phyloP scores from a whole-genome alignment of 2,797 vertebrate species.

The Aphelocoma californica region DNA sequence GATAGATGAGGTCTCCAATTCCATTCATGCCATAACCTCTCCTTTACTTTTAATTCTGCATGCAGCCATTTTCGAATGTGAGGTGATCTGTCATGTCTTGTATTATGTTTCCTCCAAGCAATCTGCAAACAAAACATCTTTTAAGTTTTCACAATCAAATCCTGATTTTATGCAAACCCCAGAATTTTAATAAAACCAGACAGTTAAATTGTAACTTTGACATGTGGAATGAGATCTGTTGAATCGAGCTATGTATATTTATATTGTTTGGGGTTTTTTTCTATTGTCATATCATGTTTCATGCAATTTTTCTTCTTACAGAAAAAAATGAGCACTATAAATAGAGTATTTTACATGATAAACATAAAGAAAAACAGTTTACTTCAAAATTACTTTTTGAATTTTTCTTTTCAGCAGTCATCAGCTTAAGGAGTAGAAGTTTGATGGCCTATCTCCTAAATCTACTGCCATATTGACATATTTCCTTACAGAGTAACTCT shows the following conservation, averaged over 20 bases:
- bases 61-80: not conserved
- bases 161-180: not conserved
- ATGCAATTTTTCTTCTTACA: not conserved
- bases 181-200: not conserved
- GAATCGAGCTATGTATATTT: not conserved
- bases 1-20: not conserved
- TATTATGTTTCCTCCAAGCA: not conserved
- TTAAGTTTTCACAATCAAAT: not conserved
- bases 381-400: not conserved
- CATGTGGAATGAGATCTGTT: not conserved
- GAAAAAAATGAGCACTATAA: fast-evolving
- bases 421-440: not conserved
- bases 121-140: not conserved
- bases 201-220: not conserved
- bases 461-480: not conserved
- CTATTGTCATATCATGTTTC: not conserved
- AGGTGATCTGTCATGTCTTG: not conserved
- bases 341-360: not conserved
- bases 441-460: not conserved
- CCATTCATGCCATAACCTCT: not conserved
- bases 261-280: not conserved
- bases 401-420: not conserved
- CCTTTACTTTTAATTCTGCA: not conserved
- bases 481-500: not conserved
- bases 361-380: not conserved